Evolutionary conservation across 2,888 invertebrate species (phyloP), one percentile per base, ranked within the genome.

Genomic region (Osedax fenrisi): DNA sequence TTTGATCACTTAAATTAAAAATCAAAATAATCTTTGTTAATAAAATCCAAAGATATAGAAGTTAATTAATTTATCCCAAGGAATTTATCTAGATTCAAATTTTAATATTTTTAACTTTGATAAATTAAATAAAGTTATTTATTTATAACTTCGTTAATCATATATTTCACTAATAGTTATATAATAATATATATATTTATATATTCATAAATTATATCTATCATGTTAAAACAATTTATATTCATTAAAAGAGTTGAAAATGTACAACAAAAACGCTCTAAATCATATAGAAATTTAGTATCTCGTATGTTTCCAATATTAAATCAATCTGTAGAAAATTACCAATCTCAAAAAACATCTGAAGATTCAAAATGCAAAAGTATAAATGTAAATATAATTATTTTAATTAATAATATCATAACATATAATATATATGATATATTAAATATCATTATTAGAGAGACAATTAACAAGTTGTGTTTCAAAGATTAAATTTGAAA

Each of bases 301-400:
- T 68, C 68, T 68, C 68, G 68, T 17, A 68, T 68, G 68, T 68
- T 68, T 26, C 68, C 68, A 26, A 2, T 68, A 22, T 26, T 26
- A n/a, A 25, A 26, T 23, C 68, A 68, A 3, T 25, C 26, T 5
- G 67, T 22, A 5, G 26, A 26, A 17, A 26, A 10, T 22, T 25
- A 68, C 41, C 41, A 41, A 41, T 41, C 41, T 10, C 5, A 41
- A n/a, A n/a, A n/a, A n/a, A n/a, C n/a, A 1, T 21, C 64, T 1
- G 26, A 26, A 3, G 26, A 26, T 68, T 68, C 68, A 10, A 26
- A 68, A 68, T 68, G 68, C 68, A 68, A 26, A 26, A 68, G 68
- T 68, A 25, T 26, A 24, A 68, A 68, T 25, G 68, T 41, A 41
- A 41, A 41, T 41, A 41, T 41, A 41, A 41, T 41, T 41, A 41